Base-by-base conservation (phyloP, 2,797 vertebrate genomes). In the Sciurus carolinensis region DNA sequence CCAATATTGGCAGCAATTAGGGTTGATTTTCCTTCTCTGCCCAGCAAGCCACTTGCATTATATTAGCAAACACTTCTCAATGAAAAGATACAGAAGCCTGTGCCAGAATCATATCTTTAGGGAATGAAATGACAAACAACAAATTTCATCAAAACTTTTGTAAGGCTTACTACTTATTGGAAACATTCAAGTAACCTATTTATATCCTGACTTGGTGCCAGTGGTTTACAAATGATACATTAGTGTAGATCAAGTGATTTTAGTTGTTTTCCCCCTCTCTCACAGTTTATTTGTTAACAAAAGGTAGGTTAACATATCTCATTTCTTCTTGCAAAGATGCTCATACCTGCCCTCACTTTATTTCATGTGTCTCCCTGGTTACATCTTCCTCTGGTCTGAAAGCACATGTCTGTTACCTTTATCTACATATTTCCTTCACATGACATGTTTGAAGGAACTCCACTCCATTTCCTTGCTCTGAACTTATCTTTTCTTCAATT, bases 1-100 rank as follows among this genome's bases (percentile, higher is more conserved):
- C 52, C 94, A 97, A 95, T 94, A 97, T 85, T 97, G 96, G 94
- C 96, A 96, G 80, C 66, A 30, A 5, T 93, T 20, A 52, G 18
- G 17, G 13, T 36, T 96, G 89, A 57, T 97, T 97, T 94, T 47
- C 64, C 26, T 50, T 67, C 86, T 87, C 39, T 95, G 73, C 94
- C 66, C 93, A 96, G 84, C 47, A 93, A 88, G 87, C 42, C 15
- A 2, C 73, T 81, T 87, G 62, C 47, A 85, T 13, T 62, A 52
- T 90, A 97, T 95, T 95, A 96, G 52, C 92, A 91, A 93, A 93
- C 81, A 94, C 44, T 94, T 90, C 15, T 36, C 54, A 69, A 47
- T 64, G n/a, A 95, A 91, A 95, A 90, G 47, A 90, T 71, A 59
- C 15, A 4, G 14, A 80, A 91, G n/a, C n/a, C 15, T 59, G 52